phyloP scores from a whole-genome alignment of 2,113 vertebrate species.

The Arizona elegans region DNA sequence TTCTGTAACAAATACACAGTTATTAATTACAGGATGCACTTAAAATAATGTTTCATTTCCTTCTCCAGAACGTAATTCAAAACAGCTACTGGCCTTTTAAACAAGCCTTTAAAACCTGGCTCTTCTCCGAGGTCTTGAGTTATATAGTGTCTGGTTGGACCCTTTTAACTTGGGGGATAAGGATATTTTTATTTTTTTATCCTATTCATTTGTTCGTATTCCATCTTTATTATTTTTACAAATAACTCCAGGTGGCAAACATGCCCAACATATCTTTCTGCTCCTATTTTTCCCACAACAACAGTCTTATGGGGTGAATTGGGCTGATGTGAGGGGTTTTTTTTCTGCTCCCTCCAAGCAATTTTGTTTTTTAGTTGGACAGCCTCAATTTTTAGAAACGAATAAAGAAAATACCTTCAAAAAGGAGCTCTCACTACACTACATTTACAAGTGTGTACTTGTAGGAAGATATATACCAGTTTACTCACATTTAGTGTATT shows the following conservation, averaged over 20 bases:
- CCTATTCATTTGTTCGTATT: not conserved
- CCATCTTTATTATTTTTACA: not conserved
- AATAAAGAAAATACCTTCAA: not conserved
- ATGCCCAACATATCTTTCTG: not conserved
- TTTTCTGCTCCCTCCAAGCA: not conserved
- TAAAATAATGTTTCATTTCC: not conserved
- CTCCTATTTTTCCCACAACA: not conserved
- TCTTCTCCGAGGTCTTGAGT: not conserved
- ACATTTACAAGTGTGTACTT: not conserved
- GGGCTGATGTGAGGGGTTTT: not conserved
- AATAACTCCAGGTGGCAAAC: not conserved
- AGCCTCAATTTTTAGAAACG: not conserved
- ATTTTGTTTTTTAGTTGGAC: not conserved
- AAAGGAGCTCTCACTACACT: not conserved
- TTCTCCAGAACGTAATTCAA: not conserved
- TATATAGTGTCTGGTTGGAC: not conserved
- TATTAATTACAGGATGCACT: not conserved
- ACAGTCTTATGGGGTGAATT: not conserved
- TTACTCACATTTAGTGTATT: not conserved
- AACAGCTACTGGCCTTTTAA: not conserved
- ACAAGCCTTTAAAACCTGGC: not conserved
- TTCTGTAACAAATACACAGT: not conserved
- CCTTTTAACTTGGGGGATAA: not conserved
- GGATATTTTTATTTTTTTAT: not conserved
- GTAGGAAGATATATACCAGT: not conserved